Conservation (phyloP, 1,140 invertebrate genomes). For the Trinorchestia longiramus region DNA sequence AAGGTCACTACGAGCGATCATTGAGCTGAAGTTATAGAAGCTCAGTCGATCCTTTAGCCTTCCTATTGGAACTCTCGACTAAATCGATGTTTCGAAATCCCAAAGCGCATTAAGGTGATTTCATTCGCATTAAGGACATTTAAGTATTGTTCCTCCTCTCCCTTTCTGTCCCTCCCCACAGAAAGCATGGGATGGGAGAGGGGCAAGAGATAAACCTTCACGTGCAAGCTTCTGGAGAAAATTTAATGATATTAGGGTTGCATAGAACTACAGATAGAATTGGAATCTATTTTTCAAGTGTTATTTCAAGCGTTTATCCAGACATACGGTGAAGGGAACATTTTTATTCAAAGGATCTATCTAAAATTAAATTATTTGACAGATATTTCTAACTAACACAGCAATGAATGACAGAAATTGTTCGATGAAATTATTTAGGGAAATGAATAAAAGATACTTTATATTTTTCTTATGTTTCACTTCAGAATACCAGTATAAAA, state of each 20-base stretch:
- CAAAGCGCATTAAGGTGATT: slow-evolving; percentile 21
- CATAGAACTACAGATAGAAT: neutral
- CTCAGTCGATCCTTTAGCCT: neutral
- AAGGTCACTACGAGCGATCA: slow-evolving; percentile 32
- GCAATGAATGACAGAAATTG: neutral
- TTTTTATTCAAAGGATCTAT: neutral
- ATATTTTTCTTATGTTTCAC: neutral
- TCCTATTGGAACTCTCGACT: neutral
- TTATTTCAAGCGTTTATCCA: neutral
- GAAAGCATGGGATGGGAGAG: neutral
- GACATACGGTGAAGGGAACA: neutral
- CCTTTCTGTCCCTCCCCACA: neutral
- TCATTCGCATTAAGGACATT: slow-evolving; percentile 10
- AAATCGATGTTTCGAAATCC: slow-evolving; percentile 21
- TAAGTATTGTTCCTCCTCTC: neutral
- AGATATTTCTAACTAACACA: neutral
- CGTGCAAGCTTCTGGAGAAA: neutral
- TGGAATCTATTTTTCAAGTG: neutral
- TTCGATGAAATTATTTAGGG: neutral
- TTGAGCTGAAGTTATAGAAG: slow-evolving; percentile 12
- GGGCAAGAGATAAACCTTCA: neutral
- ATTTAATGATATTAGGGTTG: neutral
- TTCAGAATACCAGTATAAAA: neutral
- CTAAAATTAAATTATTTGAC: neutral
- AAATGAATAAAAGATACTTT: neutral